Base-by-base conservation (phyloP, 2,888 invertebrate species). In the Dasysyrphus albostriatus region DNA sequence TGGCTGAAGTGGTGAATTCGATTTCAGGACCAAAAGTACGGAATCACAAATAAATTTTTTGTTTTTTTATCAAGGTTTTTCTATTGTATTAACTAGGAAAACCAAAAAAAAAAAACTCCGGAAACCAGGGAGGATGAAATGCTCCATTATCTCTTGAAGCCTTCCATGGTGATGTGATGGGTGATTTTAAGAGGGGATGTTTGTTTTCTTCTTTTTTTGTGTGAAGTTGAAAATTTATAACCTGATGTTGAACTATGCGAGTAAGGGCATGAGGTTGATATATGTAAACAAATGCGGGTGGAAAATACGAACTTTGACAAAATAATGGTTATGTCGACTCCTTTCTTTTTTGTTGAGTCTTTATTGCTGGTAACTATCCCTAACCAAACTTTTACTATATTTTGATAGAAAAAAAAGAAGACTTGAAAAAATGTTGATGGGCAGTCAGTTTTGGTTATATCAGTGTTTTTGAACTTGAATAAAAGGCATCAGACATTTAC, bases 141-240 rank as follows among this genome's bases (percentile, higher is more conserved):
- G 80, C 72, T 72, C 84, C 67, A 81, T 84, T 84, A 84, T 84
- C 80, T 72, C 37, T 54, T 69, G 67, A n/a, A 59, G 42, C 47
- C 58, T 42, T 59, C 49, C 16, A 67, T 37, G 37, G 72, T 47
- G 37, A 51, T 69, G 19, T 24, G 10, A 51, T 69, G 19, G 16
- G 10, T 44, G 42, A 5, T 44, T 42, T 34, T 32, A 16, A 8
- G 37, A 29, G 14, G 51, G 44, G 24, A 72, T 39, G 56, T 32
- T n/a, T 65, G 54, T 77, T 82, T 69, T 65, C 44, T 81, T 85
- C 58, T 61, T 61, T 24, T n/a, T 2, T 5, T 19, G 7, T 5
- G 6, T 24, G 37, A 37, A 74, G 77, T 74, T 49, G 81, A 72
- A 49, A 80, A 84, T 84, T 72, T 84, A 84, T 84, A 72, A 72